phyloP scores from a whole-genome alignment of 2,797 vertebrate genomes.

The Gastrophryne carolinensis region DNA sequence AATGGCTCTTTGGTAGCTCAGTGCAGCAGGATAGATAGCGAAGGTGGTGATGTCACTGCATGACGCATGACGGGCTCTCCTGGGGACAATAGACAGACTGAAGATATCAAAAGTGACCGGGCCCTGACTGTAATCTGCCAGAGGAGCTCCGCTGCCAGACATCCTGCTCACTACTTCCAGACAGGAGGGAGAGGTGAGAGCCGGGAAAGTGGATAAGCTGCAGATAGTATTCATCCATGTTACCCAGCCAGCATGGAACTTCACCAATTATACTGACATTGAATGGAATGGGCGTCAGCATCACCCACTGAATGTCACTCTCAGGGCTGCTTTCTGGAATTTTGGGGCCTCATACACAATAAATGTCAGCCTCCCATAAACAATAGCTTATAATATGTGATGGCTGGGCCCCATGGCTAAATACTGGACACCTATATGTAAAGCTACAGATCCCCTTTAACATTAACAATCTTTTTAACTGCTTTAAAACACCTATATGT shows the following conservation, averaged over 20 bases:
- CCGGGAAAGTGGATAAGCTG: conserved; percentile 23
- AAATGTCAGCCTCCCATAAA: too few relatives aligned
- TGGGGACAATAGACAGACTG: conserved; percentile 37
- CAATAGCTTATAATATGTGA: too few relatives aligned
- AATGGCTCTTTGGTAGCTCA: conserved; percentile 35
- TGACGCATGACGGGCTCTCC: conserved; percentile 33
- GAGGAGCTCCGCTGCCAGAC: conserved; percentile 19
- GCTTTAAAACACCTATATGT: too few relatives aligned
- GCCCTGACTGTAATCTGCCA: conserved; percentile 27
- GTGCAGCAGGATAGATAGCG: conserved; percentile 3
- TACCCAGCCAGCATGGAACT: neutral
- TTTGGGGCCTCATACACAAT: too few relatives aligned
- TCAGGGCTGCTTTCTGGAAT: too few relatives aligned
- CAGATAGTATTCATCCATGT: conserved; percentile 19
- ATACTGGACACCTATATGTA: too few relatives aligned
- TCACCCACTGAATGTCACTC: neutral
- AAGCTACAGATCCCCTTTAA: too few relatives aligned
- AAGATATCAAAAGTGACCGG: conserved; percentile 13
- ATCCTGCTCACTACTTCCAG: conserved; percentile 14
- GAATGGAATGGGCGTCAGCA: neutral
- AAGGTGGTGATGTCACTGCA: conserved; percentile 10
- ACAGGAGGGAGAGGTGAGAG: neutral
- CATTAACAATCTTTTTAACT: too few relatives aligned
- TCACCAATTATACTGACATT: neutral
- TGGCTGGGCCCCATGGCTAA: too few relatives aligned